These are phyloP conservation scores for Acanthopagrus latus DNA, from an alignment of 2,797 vertebrate genomes.

Conservation along the genomic window DNA sequence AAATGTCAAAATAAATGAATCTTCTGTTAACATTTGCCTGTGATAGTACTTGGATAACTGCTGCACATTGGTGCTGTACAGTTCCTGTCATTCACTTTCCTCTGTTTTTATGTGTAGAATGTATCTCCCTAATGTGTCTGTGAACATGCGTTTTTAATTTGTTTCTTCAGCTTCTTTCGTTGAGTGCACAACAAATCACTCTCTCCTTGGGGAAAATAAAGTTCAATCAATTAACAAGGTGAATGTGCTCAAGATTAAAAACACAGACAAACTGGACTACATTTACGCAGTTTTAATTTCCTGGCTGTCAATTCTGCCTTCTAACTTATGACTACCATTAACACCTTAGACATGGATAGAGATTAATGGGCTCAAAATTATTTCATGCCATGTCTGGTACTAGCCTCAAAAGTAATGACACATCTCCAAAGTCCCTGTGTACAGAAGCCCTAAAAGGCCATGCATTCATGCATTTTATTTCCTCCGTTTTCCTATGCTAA, in stretches of 20 bases:
- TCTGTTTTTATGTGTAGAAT: not conserved
- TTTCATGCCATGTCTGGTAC: not conserved
- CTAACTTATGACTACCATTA: not conserved
- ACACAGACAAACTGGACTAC: not conserved
- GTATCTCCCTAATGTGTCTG: too few species aligned
- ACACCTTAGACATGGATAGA: not conserved
- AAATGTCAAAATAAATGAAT: too few species aligned
- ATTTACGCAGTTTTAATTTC: not conserved
- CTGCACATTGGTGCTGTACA: not conserved
- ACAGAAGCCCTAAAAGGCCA: too few species aligned
- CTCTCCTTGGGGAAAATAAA: not conserved
- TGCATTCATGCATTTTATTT: too few species aligned
- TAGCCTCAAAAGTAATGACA: not conserved
- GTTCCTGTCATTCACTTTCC: not conserved
- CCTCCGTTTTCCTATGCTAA: too few species aligned
- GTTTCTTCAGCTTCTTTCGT: not conserved
- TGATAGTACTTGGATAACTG: not conserved
- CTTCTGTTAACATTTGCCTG: not conserved
- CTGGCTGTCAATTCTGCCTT: not conserved
- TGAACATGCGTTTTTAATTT: too few species aligned
- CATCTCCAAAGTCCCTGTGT: not conserved
- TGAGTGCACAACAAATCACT: not conserved
- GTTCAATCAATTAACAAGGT: not conserved
- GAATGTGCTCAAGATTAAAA: too few species aligned
- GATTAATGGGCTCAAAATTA: not conserved